Conservation (phyloP, 2,888 invertebrate genomes). For the Agrochola macilenta region DNA sequence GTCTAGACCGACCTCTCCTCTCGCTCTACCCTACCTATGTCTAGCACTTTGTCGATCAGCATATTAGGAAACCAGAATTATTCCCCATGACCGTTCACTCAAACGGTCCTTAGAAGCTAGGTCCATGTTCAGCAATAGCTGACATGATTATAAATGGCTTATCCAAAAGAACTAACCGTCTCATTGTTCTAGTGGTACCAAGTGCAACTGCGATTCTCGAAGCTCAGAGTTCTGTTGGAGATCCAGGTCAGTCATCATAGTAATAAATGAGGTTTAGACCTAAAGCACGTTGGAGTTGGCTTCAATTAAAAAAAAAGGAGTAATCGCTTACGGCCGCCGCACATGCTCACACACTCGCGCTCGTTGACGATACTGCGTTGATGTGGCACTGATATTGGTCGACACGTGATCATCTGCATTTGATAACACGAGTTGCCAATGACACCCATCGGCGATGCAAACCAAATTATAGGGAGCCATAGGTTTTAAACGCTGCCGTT, state of each 20-base stretch:
- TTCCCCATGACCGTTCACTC: not conserved
- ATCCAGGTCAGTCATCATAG: conserved; percentile 49
- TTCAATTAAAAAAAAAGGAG: conserved; percentile 2
- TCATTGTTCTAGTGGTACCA: conserved; percentile 61
- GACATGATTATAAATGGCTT: conserved; percentile 8
- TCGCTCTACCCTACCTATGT: not conserved
- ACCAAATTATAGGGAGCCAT: not conserved
- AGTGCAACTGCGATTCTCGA: conserved; percentile 54
- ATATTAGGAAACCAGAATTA: not conserved
- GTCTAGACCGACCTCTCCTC: no score
- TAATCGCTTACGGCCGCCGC: conserved; percentile 5
- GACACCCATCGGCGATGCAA: not conserved
- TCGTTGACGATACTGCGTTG: not conserved
- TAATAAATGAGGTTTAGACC: conserved; percentile 22
- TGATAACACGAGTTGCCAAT: not conserved
- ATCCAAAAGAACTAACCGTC: conserved; percentile 53
- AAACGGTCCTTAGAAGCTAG: not conserved
- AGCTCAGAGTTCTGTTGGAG: conserved; percentile 50
- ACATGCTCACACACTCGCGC: not conserved
- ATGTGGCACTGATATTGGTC: not conserved
- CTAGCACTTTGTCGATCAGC: not conserved
- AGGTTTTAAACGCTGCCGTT: not conserved
- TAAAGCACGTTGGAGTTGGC: conserved; percentile 23
- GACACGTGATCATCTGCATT: not conserved
- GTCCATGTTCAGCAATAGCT: not conserved